Conservation (phyloP, 2,797 vertebrate genomes). For the Pseudochirops corinnae region DNA sequence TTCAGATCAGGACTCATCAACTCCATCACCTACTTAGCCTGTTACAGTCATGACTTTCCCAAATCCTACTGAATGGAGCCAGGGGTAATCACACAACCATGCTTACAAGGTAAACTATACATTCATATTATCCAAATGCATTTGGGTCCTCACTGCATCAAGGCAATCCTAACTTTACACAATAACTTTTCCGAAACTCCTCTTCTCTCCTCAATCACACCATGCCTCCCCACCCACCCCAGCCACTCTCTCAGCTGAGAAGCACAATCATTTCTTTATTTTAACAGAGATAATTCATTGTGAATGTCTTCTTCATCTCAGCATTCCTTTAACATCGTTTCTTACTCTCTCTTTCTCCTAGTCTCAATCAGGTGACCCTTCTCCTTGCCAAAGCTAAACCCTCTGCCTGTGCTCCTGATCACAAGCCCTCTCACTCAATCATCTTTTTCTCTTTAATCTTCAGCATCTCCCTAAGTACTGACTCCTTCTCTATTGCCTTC, state of each 20-base stretch:
- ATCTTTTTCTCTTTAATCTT: background rate
- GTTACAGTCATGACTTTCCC: background rate
- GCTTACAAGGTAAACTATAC: background rate
- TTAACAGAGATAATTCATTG: background rate
- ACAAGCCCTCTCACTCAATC: background rate
- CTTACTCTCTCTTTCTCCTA: background rate
- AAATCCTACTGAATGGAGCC: background rate
- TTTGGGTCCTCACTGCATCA: background rate
- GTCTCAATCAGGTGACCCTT: background rate
- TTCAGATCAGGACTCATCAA: background rate
- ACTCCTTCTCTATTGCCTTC: background rate
- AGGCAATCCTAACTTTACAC: background rate
- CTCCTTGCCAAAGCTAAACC: background rate
- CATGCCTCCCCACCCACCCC: background rate
- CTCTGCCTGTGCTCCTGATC: background rate
- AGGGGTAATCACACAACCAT: background rate
- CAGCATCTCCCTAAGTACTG: background rate
- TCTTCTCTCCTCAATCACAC: background rate
- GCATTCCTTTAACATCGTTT: background rate
- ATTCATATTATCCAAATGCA: background rate
- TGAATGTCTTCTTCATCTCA: background rate
- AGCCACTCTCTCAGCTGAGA: background rate
- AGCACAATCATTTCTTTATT: background rate
- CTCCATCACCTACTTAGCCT: background rate
- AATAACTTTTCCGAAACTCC: background rate